Evolutionary conservation across 2,888 invertebrate genomes (phyloP).

Genomic region (Stenurella melanura): DNA sequence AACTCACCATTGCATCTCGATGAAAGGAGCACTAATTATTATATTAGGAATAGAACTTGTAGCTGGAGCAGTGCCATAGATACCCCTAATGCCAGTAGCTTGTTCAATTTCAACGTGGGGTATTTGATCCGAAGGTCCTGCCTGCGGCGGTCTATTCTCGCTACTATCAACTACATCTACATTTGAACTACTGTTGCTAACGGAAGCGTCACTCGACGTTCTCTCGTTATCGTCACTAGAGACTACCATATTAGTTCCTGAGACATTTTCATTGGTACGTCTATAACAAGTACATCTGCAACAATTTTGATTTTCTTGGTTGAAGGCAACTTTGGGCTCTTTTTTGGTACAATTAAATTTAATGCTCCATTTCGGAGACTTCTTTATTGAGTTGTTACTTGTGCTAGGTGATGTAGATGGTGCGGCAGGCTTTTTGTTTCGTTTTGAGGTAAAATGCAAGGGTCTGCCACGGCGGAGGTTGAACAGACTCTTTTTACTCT

Average conservation of each 20-base stretch:
- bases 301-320: slow-evolving; percentile 63
- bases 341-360: slow-evolving; percentile 70
- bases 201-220: slow-evolving; percentile 28
- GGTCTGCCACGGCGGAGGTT: slow-evolving; percentile 68
- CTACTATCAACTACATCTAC: slow-evolving; percentile 27
- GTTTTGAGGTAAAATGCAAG: slow-evolving; percentile 64
- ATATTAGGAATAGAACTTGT: slow-evolving; percentile 61
- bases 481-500: slow-evolving; percentile 67
- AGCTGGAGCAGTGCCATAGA: slow-evolving; percentile 62
- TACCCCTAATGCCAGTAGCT: slow-evolving; percentile 59
- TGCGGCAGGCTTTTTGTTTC: slow-evolving; percentile 45
- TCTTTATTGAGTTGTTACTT: slow-evolving; percentile 60
- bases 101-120: slow-evolving; percentile 57
- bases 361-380: slow-evolving; percentile 70
- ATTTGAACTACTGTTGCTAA: slow-evolving; percentile 37
- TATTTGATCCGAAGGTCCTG: slow-evolving; percentile 38
- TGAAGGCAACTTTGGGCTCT: slow-evolving; percentile 64
- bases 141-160: slow-evolving; percentile 38
- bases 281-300: slow-evolving; percentile 70
- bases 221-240: slow-evolving; percentile 28
- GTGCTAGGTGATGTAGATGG: slow-evolving; percentile 40
- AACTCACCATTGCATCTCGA: slow-evolving; percentile 68
- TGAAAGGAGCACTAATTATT: slow-evolving; percentile 64
- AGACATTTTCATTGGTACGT: slow-evolving; percentile 63
- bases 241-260: slow-evolving; percentile 50